Conservation (phyloP, 2,888 invertebrate species). For the Sinotaia quadrata region DNA sequence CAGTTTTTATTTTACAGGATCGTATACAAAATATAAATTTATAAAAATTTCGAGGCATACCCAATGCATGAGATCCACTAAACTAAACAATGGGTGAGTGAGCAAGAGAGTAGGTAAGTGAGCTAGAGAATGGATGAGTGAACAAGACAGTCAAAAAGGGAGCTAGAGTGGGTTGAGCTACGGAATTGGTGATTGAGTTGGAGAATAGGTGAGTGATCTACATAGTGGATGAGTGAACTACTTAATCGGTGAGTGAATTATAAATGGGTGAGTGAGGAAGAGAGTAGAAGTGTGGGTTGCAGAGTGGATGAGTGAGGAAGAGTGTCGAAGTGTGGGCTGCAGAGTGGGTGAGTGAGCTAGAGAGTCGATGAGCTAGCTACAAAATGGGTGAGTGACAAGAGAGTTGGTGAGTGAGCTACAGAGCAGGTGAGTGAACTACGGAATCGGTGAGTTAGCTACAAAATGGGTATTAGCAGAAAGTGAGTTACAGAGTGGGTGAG, state of each 20-base stretch:
- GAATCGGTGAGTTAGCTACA: too few relatives aligned
- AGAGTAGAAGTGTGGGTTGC: not conserved
- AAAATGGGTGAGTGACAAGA: slow-evolving; percentile 8
- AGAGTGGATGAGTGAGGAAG: not conserved
- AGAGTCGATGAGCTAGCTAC: slow-evolving; percentile 15
- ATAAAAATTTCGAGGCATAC: too few relatives aligned
- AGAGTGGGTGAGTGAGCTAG: not conserved
- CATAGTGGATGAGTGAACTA: not conserved
- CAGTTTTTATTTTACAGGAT: too few relatives aligned
- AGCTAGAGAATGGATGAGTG: not conserved
- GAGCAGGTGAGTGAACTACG: too few relatives aligned
- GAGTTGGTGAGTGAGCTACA: too few relatives aligned
- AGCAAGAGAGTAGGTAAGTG: not conserved
- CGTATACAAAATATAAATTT: too few relatives aligned
- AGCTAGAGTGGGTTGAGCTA: not conserved
- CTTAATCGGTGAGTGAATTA: not conserved
- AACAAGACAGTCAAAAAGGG: not conserved
- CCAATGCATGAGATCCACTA: too few relatives aligned
- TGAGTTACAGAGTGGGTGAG: too few relatives aligned
- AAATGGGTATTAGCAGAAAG: too few relatives aligned
- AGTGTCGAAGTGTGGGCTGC: not conserved
- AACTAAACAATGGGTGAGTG: not conserved
- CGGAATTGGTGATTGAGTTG: not conserved
- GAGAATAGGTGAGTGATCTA: not conserved
- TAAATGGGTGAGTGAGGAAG: not conserved